phyloP scores from a whole-genome alignment of 1,140 invertebrate genomes.

The Sycobia sp. region DNA sequence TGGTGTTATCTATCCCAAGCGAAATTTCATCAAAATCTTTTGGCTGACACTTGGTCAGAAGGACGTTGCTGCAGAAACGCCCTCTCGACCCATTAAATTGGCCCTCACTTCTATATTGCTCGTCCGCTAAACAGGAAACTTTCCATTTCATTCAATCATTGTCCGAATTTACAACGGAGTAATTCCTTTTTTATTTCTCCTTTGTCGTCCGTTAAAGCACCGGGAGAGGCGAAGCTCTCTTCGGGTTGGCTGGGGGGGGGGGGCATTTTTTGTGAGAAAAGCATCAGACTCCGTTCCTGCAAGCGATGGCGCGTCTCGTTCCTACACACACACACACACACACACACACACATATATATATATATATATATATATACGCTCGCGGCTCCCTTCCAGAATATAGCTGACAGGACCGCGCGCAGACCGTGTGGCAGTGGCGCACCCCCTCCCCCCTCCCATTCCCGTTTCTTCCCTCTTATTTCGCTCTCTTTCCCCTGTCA shows the following conservation, averaged over 20 bases:
- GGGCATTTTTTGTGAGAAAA: constrained; percentile 49
- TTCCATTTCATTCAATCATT: constrained; percentile 26
- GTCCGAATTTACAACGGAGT: constrained; percentile 32
- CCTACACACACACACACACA: too few species aligned
- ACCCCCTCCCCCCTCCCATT: constrained; percentile 27
- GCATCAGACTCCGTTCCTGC: constrained; percentile 50
- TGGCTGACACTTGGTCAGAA: too few species aligned
- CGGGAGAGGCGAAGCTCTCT: constrained; percentile 27
- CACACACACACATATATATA: too few species aligned
- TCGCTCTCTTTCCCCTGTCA: constrained; percentile 53
- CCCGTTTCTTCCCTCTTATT: constrained; percentile 39
- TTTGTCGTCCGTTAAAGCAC: constrained; percentile 36
- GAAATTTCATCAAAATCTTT: too few species aligned
- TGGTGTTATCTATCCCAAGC: too few species aligned
- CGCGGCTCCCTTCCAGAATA: constrained; percentile 42
- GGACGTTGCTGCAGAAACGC: too few species aligned
- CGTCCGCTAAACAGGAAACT: background rate
- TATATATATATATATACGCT: too few species aligned
- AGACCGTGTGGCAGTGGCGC: background rate
- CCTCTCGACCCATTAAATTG: background rate
- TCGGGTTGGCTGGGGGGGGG: background rate
- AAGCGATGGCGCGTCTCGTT: constrained; percentile 27
- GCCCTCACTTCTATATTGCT: constrained; percentile 3
- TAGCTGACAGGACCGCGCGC: constrained; percentile 45
- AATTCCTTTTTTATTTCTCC: constrained; percentile 35